phyloP scores from a whole-genome alignment of 2,797 vertebrate genomes.

The Harpagifer antarcticus region DNA sequence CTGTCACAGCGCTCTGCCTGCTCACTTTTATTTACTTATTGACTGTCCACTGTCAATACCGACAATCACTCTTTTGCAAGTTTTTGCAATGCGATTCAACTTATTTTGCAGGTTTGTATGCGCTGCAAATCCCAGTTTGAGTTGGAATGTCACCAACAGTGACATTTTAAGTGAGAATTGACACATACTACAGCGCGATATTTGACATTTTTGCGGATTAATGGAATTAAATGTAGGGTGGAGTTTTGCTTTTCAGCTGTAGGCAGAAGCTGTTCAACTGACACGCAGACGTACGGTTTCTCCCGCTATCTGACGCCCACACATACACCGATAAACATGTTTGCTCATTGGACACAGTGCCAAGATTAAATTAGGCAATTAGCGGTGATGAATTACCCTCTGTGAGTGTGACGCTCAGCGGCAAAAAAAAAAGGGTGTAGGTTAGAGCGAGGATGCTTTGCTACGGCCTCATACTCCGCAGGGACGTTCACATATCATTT shows the following conservation, averaged over 20 bases:
- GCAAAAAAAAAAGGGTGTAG: slow-evolving; percentile 35
- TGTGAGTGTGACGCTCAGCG: slow-evolving; percentile 33
- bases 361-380: slow-evolving; percentile 69
- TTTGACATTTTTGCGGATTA: slow-evolving; percentile 33
- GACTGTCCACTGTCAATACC: slow-evolving; percentile 48
- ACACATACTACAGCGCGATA: not conserved
- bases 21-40: slow-evolving; percentile 37
- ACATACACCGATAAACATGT: slow-evolving; percentile 51
- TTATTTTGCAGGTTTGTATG: slow-evolving; percentile 4
- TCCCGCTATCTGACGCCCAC: slow-evolving; percentile 53
- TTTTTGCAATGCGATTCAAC: slow-evolving; percentile 16
- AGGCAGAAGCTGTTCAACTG: slow-evolving; percentile 47
- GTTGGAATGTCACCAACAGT: slow-evolving; percentile 10
- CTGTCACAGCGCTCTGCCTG: slow-evolving; percentile 54
- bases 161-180: slow-evolving; percentile 14
- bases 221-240: slow-evolving; percentile 29
- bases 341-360: slow-evolving; percentile 57
- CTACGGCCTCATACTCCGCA: too few relatives aligned
- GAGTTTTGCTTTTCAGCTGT: slow-evolving; percentile 40
- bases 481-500: slow-evolving; percentile 10
- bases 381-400: slow-evolving; percentile 60
- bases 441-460: slow-evolving; percentile 14
- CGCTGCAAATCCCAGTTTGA: slow-evolving; percentile 14
- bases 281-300: slow-evolving; percentile 33
- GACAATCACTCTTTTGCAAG: slow-evolving; percentile 17